Evolutionary conservation across 2,888 invertebrate species (phyloP).

Genomic region (Harpalus rubripes): DNA sequence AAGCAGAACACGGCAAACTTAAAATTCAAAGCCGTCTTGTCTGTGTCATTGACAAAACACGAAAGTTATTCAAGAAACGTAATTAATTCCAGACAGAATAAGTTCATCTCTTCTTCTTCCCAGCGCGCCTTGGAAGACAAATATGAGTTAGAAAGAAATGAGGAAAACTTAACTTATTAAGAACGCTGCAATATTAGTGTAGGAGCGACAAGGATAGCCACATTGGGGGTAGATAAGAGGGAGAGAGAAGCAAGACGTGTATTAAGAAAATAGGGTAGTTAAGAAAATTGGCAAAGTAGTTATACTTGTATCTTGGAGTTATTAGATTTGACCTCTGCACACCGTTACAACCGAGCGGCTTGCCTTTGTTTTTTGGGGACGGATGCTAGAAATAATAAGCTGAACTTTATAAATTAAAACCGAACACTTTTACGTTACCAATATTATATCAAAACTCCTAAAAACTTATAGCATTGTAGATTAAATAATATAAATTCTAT

Average conservation of each 20-base stretch:
- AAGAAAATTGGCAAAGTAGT: constrained; percentile 76
- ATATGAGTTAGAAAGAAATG: constrained; percentile 73
- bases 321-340: constrained; percentile 74
- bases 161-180: constrained; percentile 76
- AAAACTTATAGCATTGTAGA: not conserved
- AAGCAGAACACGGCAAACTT: constrained; percentile 23
- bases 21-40: constrained; percentile 54
- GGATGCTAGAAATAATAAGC: constrained; percentile 3
- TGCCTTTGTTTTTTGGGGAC: constrained; percentile 66
- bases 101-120: constrained; percentile 57
- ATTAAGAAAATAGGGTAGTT: constrained; percentile 76
- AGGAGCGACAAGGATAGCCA: constrained; percentile 70
- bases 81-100: constrained; percentile 62
- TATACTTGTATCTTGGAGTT: constrained; percentile 74
- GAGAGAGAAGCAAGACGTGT: constrained; percentile 72
- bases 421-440: constrained; percentile 6
- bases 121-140: constrained; percentile 64
- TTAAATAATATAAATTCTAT: not conserved
- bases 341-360: constrained; percentile 70
- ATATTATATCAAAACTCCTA: not conserved
- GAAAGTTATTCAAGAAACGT: constrained; percentile 66
- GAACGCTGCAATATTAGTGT: constrained; percentile 75
- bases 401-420: constrained; percentile 37
- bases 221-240: constrained; percentile 64
- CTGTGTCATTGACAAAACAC: constrained; percentile 65